Base-by-base conservation (phyloP, 2,113 vertebrate species). In the Heterocephalus glaber region DNA sequence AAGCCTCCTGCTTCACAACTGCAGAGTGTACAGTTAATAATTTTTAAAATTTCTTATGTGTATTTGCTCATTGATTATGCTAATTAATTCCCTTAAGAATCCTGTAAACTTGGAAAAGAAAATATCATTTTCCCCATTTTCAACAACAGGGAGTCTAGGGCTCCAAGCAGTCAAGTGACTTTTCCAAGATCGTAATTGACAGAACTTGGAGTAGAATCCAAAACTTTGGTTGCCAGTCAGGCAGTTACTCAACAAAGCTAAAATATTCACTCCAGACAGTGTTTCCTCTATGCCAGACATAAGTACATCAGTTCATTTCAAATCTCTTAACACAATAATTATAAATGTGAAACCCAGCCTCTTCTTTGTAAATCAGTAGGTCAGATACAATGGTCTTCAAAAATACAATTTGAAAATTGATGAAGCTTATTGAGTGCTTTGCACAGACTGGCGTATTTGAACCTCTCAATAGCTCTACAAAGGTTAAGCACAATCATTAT, bases 41-140 rank as follows among this genome's bases (percentile, higher is more conserved):
- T 90, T 81, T 60, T 82, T 9, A 66, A 93, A 70, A 76, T 52
- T 61, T 92, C 49, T 56, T 54, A 86, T 49, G 83, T 70, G 63
- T 80, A 85, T 89, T 76, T 13, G 44, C 24, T 94, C 81, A 96
- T 90, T 95, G 85, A 93, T 96, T 95, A 94, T 88, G 87, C 95
- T 95, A 96, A 96, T 94, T 95, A 90, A 96, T 96, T 93, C 60
- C 85, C 74, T 79, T 90, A 88, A 85, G 63, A 93, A 54, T 95
- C n/a, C 60, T 58, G 0, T 76, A 89, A 86, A 38, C 35, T 86
- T 95, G 87, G 60, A 90, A 97, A 95, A 38, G 19, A 84, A 96
- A 95, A 88, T 58, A 95, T 35, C 63, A 93, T 89, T 92, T 95
- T 72, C 33, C 9, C 63, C 26, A 95, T 96, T 93, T 96, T 84